phyloP scores from a whole-genome alignment of 2,113 vertebrate species.

The Carassius carassius region DNA sequence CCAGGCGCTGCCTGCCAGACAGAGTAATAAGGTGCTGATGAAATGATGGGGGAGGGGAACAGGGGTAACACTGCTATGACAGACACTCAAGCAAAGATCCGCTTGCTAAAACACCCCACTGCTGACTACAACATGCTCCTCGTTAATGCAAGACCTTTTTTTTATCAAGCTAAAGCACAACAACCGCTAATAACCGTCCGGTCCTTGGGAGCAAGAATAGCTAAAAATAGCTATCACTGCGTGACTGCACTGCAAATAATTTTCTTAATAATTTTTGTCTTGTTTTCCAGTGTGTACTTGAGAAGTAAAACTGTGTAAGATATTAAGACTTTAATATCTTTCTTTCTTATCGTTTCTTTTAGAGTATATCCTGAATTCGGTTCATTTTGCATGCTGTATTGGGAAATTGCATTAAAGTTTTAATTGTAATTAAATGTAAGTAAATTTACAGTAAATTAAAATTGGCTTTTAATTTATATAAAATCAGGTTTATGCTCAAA shows the following conservation, averaged over 20 bases:
- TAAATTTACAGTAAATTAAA: not conserved
- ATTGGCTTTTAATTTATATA: too few relatives aligned
- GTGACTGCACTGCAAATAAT: not conserved
- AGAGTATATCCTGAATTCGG: not conserved
- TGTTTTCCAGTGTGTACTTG: not conserved
- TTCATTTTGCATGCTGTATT: not conserved
- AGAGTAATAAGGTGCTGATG: conserved; percentile 56
- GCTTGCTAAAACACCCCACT: not conserved
- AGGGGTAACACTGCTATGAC: conserved; percentile 10
- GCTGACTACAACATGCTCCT: not conserved
- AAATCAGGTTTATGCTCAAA: not conserved
- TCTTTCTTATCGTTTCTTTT: not conserved
- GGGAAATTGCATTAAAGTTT: too few relatives aligned
- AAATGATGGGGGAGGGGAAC: conserved; percentile 51
- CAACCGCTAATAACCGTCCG: not conserved
- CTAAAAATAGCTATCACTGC: not conserved
- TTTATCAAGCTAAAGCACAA: conserved; percentile 2
- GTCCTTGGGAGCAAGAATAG: not conserved
- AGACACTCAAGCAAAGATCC: conserved; percentile 25
- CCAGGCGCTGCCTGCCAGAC: conserved; percentile 49
- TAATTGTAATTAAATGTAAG: not conserved
- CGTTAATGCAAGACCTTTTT: not conserved
- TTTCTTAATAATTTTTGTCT: not conserved
- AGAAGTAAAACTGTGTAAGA: not conserved
- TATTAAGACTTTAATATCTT: not conserved